Evolutionary conservation across 2,888 invertebrate species (phyloP), one percentile per base, ranked within the genome.

Genomic region (Eumerus sabulonum): DNA sequence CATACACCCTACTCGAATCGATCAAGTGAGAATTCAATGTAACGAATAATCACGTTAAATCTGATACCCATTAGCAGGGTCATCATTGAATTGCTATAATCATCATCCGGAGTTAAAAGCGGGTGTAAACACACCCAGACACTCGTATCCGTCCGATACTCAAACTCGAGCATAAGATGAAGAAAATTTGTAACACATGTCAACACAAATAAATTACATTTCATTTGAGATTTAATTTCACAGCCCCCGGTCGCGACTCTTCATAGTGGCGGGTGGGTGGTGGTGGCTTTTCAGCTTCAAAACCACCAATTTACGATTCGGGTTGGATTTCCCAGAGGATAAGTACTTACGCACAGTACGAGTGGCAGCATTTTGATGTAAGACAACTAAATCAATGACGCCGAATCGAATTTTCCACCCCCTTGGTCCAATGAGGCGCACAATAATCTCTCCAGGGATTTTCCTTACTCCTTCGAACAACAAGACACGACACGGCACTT

Each of bases 181-280:
- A 38, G 62, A 76, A 83, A 83, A 84, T 84, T 82, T 82, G 82
- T 83, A 84, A 84, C 83, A 84, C 83, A 84, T 84, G 83, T 84
- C 83, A 84, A 83, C 82, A 83, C 82, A 84, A 83, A 84, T 82
- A 82, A 83, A 84, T 84, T 84, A 83, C 83, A 82, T 83, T 82
- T 83, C 82, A 83, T 83, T n/a, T 83, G 82, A 68, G 81, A 83
- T 82, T 81, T 83, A 82, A 77, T 82, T 81, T 81, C 59, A 67
- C 70, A 63, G 62, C 71, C 72, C 60, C 62, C 70, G 63, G 35
- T 42, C 12, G 45, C n/a, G 45, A 1, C 14, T 19, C n/a, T n/a
- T n/a, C n/a, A n/a, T n/a, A n/a, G 47, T 44, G 72, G 48, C 40
- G 57, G 40, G 40, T 11, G 27, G 16, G 45, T 67, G 72, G 59